These are phyloP conservation scores for Willisornis vidua DNA, from an alignment of 2,113 vertebrate genomes.

Conservation along the genomic window DNA sequence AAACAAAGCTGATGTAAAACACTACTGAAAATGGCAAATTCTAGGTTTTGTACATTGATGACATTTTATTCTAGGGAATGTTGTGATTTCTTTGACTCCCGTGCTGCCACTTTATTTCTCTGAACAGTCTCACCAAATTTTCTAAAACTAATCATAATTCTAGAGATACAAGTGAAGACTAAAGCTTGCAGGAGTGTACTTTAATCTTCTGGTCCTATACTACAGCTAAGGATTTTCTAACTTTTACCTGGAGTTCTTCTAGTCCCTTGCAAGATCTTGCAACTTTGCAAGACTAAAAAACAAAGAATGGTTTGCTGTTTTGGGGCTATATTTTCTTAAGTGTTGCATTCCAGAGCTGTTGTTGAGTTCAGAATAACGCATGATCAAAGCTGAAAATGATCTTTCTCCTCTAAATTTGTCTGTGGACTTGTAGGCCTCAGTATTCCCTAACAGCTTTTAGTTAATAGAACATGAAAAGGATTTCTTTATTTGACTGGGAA, in stretches of 20 bases:
- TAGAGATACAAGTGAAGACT: neutral
- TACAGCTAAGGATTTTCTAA: neutral
- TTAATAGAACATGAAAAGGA: neutral
- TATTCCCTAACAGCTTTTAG: neutral
- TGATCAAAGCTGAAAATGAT: neutral
- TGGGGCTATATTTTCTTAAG: neutral
- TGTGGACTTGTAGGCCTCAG: neutral
- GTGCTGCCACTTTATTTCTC: neutral
- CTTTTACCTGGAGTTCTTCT: neutral
- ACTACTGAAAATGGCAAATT: neutral
- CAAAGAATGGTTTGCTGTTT: neutral
- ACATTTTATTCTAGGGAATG: neutral
- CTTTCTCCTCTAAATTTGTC: neutral
- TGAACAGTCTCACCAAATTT: neutral
- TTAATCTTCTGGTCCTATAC: neutral
- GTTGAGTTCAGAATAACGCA: neutral
- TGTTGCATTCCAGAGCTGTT: neutral
- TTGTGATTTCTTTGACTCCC: neutral
- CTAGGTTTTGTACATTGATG: neutral
- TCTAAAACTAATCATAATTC: neutral
- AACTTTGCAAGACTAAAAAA: neutral
- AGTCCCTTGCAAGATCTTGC: neutral
- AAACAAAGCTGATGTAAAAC: neutral
- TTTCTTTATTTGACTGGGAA: neutral
- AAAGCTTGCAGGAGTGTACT: neutral